phyloP scores from a whole-genome alignment of 2,113 vertebrate genomes.

The Myodes glareolus region DNA sequence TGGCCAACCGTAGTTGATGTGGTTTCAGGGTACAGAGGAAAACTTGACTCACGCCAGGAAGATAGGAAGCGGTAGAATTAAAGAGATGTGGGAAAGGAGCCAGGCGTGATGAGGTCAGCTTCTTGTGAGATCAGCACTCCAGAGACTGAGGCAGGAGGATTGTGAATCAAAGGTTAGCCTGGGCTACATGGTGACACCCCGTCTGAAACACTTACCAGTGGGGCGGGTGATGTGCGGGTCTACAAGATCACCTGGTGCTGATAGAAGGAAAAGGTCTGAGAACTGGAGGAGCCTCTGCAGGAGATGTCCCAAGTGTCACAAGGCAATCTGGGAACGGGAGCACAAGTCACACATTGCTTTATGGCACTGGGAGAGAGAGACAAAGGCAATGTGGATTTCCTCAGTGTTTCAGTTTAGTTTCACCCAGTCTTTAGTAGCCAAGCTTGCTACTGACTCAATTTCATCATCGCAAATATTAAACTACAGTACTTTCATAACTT shows the following conservation, averaged over 20 bases:
- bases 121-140: neutral
- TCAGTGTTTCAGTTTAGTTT: neutral
- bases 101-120: neutral
- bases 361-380: neutral
- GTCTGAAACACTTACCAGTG: neutral
- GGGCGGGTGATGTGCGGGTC: no score
- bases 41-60: neutral
- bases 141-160: neutral
- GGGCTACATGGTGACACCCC: neutral
- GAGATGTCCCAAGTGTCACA: no score
- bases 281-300: no score
- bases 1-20: neutral
- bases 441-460: neutral
- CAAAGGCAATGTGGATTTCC: neutral
- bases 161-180: neutral
- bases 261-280: neutral
- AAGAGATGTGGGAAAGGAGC: neutral
- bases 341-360: neutral
- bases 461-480: neutral
- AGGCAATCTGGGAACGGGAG: neutral
- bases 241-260: neutral
- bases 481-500: neutral
- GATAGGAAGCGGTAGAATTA: rapidly evolving
- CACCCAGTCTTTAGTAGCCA: neutral
- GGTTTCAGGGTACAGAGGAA: neutral